Evolutionary conservation across 2,888 invertebrate genomes (phyloP), one percentile per base, ranked within the genome.

Genomic region (Halocaridina rubra): DNA sequence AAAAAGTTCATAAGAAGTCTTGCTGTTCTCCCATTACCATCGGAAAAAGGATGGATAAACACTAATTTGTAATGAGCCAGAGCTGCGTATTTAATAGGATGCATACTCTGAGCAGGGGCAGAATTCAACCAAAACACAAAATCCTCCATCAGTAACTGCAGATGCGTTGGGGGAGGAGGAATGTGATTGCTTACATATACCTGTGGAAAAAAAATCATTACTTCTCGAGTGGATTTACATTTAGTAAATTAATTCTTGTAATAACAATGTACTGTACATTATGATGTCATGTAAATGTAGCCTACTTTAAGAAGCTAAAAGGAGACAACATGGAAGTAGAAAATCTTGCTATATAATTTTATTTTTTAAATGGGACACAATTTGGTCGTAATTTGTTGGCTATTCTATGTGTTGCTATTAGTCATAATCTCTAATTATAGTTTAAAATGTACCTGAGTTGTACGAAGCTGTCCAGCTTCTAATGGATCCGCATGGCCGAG

Each of bases 11-110:
- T 98, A 1, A 99, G 93, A 29, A 99, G 93, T 32, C 99, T 93
- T 16, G 98, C 97, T 0, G 98, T 98, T 90, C 99, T 93, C 0
- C 98, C 99, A 90, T 99, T 99, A 72, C 99, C 98, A 91, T 99
- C 98, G 2, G 95, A 93, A 92, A 99, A 99, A 0, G 99, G 99
- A 92, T 99, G 99, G 89, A 99, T 98, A 90, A 96, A 96, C 0
- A 99, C 99, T 67, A 99, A 91, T 92, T 98, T 98, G 91, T 98
- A 99, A 92, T 99, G 99, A 0, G 98, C 98, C 79, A 98, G 92
- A 0, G 99, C 98, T 76, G 98, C 98, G 90, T 96, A 96, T 91
- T 97, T 96, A 89, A 98, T 95, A 24, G 98, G 97, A 92, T 98
- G 98, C 91, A 98, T 92, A 61, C 94, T 94, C 87, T 95, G 91